These are phyloP conservation scores for Colletes gigas DNA, from an alignment of 1,140 invertebrate genomes.

Conservation along the genomic window DNA sequence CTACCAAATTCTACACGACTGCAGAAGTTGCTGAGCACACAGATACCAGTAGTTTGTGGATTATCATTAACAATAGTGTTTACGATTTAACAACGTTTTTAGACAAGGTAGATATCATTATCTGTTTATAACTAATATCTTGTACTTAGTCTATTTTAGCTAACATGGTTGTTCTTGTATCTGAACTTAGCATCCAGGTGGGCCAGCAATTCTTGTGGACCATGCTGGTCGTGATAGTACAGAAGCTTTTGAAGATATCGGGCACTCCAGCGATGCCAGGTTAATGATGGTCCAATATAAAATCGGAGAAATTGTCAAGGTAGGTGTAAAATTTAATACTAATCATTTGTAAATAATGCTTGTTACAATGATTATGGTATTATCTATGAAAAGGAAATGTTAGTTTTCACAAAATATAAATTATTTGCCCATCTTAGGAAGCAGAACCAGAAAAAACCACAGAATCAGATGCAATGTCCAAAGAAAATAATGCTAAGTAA, in stretches of 20 bases:
- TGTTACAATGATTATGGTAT: too few species aligned
- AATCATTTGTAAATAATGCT: not conserved
- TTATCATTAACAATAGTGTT: constrained; percentile 88
- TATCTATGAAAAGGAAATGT: not conserved
- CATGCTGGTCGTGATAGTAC: constrained; percentile 93
- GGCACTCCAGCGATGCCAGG: constrained; percentile 97
- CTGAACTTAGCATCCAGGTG: constrained; percentile 92
- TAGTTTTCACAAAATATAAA: not conserved
- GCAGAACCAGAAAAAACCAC: constrained; percentile 70
- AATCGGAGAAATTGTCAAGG: constrained; percentile 93
- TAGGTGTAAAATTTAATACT: constrained; percentile 62
- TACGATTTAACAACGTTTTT: constrained; percentile 89
- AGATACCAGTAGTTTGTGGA: constrained; percentile 84
- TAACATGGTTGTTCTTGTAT: too few species aligned
- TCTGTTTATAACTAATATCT: not conserved
- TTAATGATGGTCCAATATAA: constrained; percentile 95
- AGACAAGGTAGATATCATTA: constrained; percentile 83
- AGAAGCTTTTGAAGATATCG: constrained; percentile 98
- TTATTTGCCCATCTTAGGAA: constrained; percentile 63
- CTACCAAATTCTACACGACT: constrained; percentile 70
- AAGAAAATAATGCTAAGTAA: constrained; percentile 72
- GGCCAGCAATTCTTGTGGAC: constrained; percentile 97
- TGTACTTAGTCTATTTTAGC: too few species aligned
- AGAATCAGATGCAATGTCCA: constrained; percentile 41
- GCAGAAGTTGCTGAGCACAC: constrained; percentile 83